Base-by-base conservation (phyloP, 2,888 invertebrate genomes). In the Tetramorium bicarinatum region DNA sequence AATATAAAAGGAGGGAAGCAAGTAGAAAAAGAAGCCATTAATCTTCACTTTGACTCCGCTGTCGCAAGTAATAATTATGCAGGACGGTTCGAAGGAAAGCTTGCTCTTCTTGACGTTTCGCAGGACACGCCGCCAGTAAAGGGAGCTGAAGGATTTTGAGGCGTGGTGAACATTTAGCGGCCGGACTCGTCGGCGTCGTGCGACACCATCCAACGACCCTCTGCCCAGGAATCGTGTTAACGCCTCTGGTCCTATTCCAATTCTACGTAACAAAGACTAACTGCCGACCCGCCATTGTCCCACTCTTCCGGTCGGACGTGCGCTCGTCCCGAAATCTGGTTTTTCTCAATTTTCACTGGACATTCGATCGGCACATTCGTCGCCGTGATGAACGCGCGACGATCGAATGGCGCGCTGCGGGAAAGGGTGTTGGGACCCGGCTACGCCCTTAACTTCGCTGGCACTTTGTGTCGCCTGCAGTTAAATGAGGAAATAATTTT, bases 231-330 rank as follows among this genome's bases (percentile, higher is more conserved):
- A 86, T 80, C 85, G 62, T 87, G 91, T 92, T 90, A 92, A 92
- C 92, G 92, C 92, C 92, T 90, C 88, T 87, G 87, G 82, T 41
- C 38, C 52, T 38, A 90, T 90, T 89, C 88, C 85, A 82, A 86
- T 90, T 87, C 76, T 77, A 82, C 64, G 83, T 72, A 79, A 90
- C 91, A 91, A 90, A 90, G 87, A 62, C 85, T 85, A 84, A 87
- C 84, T 74, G 82, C 82, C 82, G 80, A n/a, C 29, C 9, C 47
- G 54, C 77, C 82, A 91, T 90, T 89, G 89, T 90, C 72, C 85
- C 88, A 66, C 87, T 90, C 92, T 93, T 93, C 93, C 92, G 92
- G 92, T 88, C 82, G 71, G 75, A 77, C 84, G 71, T 88, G 83
- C 76, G 72, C 85, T 64, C 62, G 72, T 64, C 79, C 34, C 52